These are phyloP conservation scores for Agrochola lota DNA, from an alignment of 2,888 invertebrate genomes.

Conservation along the genomic window DNA sequence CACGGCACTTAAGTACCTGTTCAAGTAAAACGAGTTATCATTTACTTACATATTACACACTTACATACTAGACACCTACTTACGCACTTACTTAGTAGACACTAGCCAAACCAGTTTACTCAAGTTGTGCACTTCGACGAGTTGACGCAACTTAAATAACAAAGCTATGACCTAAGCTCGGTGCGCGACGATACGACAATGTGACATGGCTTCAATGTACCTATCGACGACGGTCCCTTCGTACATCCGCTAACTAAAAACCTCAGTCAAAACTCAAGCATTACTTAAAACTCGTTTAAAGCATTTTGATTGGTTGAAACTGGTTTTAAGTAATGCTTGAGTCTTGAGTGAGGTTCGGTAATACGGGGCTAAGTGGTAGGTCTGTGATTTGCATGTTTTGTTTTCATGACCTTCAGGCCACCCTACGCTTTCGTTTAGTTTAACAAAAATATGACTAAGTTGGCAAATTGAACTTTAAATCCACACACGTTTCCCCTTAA, in stretches of 20 bases:
- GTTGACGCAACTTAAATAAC: not conserved
- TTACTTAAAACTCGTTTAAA: no score
- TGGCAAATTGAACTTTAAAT: no score
- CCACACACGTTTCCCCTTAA: no score
- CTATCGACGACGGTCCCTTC: no score
- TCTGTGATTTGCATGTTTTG: not conserved
- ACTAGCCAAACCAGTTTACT: conserved; percentile 1
- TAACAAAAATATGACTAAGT: no score
- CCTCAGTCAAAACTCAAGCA: no score
- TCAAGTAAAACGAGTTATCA: not conserved
- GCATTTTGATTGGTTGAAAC: no score
- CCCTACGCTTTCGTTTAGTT: no score
- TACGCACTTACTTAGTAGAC: not conserved
- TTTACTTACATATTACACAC: not conserved
- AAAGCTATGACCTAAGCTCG: not conserved
- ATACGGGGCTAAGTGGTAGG: not conserved
- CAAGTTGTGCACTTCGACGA: conserved; percentile 1
- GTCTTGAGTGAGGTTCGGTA: no score
- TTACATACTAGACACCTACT: no score
- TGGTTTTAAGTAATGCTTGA: no score
- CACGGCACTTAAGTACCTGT: not conserved
- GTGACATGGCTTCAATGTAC: not conserved
- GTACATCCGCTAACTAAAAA: not conserved
- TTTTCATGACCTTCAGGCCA: not conserved
- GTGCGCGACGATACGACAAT: not conserved